Evolutionary conservation across 1,140 invertebrate species (phyloP), one percentile per base, ranked within the genome.

Genomic region (Lordiphosa mommai): DNA sequence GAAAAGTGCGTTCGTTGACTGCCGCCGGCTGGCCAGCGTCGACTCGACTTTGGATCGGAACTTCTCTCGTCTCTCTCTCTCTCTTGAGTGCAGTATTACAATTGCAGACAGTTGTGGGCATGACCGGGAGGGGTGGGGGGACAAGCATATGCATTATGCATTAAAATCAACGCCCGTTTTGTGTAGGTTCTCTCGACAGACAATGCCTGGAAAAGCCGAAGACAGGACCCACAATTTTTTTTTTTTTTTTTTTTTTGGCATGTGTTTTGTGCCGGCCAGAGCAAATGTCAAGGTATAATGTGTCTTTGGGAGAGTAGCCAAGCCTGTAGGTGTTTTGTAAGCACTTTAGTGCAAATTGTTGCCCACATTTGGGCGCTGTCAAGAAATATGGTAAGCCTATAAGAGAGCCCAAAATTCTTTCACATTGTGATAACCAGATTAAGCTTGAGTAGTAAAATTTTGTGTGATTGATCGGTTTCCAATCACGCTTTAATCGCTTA

Each of bases 141-240:
- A 46, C 50, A 52, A 46, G 30, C 60, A 56, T 68, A 64, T 84
- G 79, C 77, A 84, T 84, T 72, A 84, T 84, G 77, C 77, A 84
- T 84, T 84, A 84, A 84, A 84, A 84, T 85, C 77, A 84, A 85
- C 77, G 79, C 77, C 77, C 72, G 67, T 76, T 76, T 82, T 80
- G 77, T 80, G 71, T 80, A 67, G 74, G 50, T 47, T 47, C 44
- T 44, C 13, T 38, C 64, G 38, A 52, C 63, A 67, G 63, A 67
- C 64, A 68, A 68, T 68, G 64, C 73, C 53, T 47, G 53, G 58
- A 49, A 56, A 72, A 63, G 49, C 58, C 58, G 44, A 71, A 68
- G 68, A 71, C 68, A 71, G 40, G 40, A 43, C 27, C 40, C 23
- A 43, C 40, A 43, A 43, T 27, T 43, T n/a, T n/a, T n/a, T n/a